Evolutionary conservation across 2,888 invertebrate genomes (phyloP).

Genomic region (Ectemnius continuus): DNA sequence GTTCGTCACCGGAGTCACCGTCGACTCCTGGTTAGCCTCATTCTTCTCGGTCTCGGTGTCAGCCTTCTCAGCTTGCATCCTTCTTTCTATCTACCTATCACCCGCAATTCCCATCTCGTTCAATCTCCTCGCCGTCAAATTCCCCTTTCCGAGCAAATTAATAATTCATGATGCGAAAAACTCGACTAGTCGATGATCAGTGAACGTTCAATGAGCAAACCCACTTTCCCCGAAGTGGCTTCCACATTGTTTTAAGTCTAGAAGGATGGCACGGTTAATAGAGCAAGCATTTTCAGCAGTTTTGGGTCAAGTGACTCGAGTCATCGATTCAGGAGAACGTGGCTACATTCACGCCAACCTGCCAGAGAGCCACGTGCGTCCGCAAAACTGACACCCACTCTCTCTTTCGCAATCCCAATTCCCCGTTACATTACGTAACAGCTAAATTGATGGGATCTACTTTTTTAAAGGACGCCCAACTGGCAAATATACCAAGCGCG

Average conservation of each 20-base stretch:
- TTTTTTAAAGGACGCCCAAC: background rate
- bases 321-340: conserved; percentile 42
- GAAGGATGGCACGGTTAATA: conserved; percentile 7
- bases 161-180: background rate
- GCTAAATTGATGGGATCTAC: background rate
- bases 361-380: conserved; percentile 17
- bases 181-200: too few species aligned
- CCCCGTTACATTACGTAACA: background rate
- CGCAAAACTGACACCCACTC: conserved; percentile 10
- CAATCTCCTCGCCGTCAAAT: background rate
- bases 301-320: conserved; percentile 46
- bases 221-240: background rate
- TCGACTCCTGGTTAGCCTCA: conserved; percentile 22
- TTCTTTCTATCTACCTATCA: conserved; percentile 26
- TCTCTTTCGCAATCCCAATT: background rate
- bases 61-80: conserved; percentile 55
- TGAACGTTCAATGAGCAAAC: background rate
- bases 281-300: conserved; percentile 34
- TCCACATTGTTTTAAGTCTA: background rate
- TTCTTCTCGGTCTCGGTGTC: conserved; percentile 49
- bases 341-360: too few species aligned
- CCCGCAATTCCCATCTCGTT: background rate
- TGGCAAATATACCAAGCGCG: background rate
- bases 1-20: conserved; percentile 51
- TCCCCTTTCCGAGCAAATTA: background rate